Evolutionary conservation across 2,797 vertebrate species (phyloP).

Genomic region (Psittacula derbiana): DNA sequence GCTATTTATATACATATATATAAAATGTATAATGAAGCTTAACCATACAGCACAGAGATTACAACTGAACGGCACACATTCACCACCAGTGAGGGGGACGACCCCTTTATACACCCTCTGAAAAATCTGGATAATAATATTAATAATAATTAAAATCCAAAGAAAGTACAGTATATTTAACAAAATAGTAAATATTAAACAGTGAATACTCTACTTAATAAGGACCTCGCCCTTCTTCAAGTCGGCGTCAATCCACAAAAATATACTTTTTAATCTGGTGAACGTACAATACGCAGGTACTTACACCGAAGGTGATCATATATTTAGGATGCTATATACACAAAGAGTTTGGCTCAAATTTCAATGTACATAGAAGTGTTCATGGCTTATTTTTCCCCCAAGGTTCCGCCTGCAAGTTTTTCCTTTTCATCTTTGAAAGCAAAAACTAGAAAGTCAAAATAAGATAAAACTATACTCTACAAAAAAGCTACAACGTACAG

Average conservation of each 20-base stretch:
- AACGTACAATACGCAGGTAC: slow-evolving; percentile 91
- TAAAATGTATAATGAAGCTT: slow-evolving; percentile 86
- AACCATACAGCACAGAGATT: slow-evolving; percentile 87
- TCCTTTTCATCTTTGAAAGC: slow-evolving; percentile 85
- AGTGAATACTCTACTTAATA: slow-evolving; percentile 93
- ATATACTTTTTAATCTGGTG: slow-evolving; percentile 96
- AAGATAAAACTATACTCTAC: slow-evolving; percentile 90
- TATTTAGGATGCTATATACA: slow-evolving; percentile 94
- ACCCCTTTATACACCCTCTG: slow-evolving; percentile 82
- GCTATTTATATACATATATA: slow-evolving; percentile 81
- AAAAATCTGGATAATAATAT: slow-evolving; percentile 84
- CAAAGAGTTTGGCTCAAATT: slow-evolving; percentile 97
- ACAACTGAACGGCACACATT: slow-evolving; percentile 89
- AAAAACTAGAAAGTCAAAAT: slow-evolving; percentile 87
- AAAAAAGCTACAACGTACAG: slow-evolving; percentile 88
- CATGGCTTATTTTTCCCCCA: slow-evolving; percentile 98
- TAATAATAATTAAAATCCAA: slow-evolving; percentile 87
- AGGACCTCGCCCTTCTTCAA: slow-evolving; percentile 91
- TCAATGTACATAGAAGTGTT: slow-evolving; percentile 97
- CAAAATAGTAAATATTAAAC: slow-evolving; percentile 95
- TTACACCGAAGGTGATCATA: slow-evolving; percentile 93
- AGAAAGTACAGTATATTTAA: slow-evolving; percentile 93
- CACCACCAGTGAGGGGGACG: slow-evolving; percentile 87
- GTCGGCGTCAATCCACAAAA: slow-evolving; percentile 98
- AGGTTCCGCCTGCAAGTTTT: slow-evolving; percentile 89